Conservation (phyloP, 2,888 invertebrate genomes). For the Octonoba sinensis region DNA sequence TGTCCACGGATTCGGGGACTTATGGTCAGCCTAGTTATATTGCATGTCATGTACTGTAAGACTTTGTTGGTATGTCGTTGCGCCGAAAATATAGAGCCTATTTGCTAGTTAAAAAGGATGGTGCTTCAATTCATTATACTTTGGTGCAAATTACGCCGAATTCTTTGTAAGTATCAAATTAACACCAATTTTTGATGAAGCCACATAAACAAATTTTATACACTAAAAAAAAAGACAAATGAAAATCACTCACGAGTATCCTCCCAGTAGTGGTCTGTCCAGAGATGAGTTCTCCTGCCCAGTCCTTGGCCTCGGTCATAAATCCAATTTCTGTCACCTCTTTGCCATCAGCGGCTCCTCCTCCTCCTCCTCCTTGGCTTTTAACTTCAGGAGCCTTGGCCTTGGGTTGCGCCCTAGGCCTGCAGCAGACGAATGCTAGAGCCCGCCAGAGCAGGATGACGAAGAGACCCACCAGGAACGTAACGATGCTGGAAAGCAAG, state of each 20-base stretch:
- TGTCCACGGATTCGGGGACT: too few relatives aligned
- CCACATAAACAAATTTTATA: too few relatives aligned
- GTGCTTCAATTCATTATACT: too few relatives aligned
- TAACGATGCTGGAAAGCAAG: slow-evolving; percentile 95
- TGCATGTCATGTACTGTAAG: too few relatives aligned
- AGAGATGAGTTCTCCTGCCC: slow-evolving; percentile 99
- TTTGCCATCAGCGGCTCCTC: slow-evolving; percentile 14
- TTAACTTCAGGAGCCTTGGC: slow-evolving; percentile 35
- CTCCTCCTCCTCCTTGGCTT: slow-evolving; percentile 7
- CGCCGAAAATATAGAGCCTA: too few relatives aligned
- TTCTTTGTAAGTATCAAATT: too few relatives aligned
- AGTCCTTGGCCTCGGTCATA: slow-evolving; percentile 99
- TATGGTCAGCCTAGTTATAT: too few relatives aligned
- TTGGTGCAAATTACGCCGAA: too few relatives aligned
- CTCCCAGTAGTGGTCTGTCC: slow-evolving; percentile 99
- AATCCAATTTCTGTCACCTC: slow-evolving; percentile 88
- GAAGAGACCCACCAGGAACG: slow-evolving; percentile 88
- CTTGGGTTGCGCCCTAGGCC: slow-evolving; percentile 70
- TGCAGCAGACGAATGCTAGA: slow-evolving; percentile 91
- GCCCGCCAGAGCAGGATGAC: slow-evolving; percentile 95
- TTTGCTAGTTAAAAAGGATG: too few relatives aligned
- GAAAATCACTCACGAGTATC: slow-evolving; percentile 85
- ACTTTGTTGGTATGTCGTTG: too few relatives aligned
- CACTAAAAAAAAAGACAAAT: too few relatives aligned
- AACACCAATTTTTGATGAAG: too few relatives aligned